These are phyloP conservation scores for Cyclina sinensis DNA, from an alignment of 1,140 invertebrate genomes.

Conservation along the genomic window DNA sequence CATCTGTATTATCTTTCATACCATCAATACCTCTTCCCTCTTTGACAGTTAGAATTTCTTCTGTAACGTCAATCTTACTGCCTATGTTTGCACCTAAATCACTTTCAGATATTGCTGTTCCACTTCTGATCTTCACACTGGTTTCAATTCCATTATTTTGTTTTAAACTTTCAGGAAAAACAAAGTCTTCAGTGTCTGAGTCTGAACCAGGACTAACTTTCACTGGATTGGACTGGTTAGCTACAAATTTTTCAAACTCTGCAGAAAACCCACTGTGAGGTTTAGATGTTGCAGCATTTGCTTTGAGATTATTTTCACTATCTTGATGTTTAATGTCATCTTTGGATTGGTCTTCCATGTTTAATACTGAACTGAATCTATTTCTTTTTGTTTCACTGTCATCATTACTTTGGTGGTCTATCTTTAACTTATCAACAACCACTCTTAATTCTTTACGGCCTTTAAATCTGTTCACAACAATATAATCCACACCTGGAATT, in stretches of 20 bases:
- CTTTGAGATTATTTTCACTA: not conserved
- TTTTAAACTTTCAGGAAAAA: not conserved
- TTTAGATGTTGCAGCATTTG: not conserved
- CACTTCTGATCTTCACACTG: not conserved
- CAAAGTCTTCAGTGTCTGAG: slow-evolving; percentile 44
- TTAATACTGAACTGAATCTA: not conserved
- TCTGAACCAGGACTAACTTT: not conserved
- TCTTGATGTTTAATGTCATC: not conserved
- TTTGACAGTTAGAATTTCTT: not conserved
- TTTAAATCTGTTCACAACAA: slow-evolving; percentile 82
- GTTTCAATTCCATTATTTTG: not conserved
- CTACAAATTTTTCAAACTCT: slow-evolving; percentile 67
- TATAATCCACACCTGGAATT: slow-evolving; percentile 76
- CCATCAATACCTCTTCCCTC: not conserved
- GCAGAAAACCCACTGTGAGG: slow-evolving; percentile 43
- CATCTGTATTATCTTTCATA: not conserved
- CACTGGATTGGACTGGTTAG: not conserved
- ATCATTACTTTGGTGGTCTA: not conserved
- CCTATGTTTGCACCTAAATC: not conserved
- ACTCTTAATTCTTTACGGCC: slow-evolving; percentile 78
- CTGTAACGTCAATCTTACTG: not conserved
- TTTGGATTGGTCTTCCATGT: not conserved
- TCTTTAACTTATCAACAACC: slow-evolving; percentile 72
- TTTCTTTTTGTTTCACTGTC: not conserved
- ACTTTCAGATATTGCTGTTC: not conserved